Evolutionary conservation across 64 coral and sea anemone genomes (phyloP).

Genomic region (Pocillopora verrucosa): DNA sequence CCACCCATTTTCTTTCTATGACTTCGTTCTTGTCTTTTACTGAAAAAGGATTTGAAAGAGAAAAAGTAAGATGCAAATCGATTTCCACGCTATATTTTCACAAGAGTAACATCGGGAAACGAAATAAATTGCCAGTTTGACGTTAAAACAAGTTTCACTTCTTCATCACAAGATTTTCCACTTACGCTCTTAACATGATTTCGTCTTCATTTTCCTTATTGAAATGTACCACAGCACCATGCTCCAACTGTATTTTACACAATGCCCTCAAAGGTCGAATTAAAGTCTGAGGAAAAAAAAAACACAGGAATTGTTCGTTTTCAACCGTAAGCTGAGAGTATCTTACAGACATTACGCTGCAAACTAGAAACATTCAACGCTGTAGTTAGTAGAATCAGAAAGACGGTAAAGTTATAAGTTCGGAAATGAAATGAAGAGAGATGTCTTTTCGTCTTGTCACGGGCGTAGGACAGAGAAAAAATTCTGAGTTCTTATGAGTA

Average conservation of each 20-base stretch:
- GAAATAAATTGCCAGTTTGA: neutral
- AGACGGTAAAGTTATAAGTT: no score
- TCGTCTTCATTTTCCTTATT: slow-evolving; percentile 90
- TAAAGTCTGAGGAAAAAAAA: slow-evolving; percentile 36
- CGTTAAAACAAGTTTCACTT: neutral
- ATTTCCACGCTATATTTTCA: no score
- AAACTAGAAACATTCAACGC: neutral
- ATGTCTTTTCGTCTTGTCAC: no score
- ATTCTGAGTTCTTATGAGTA: no score
- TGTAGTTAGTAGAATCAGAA: no score
- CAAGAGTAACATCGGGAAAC: neutral
- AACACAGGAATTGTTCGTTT: neutral
- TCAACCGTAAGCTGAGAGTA: neutral
- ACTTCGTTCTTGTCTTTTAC: neutral
- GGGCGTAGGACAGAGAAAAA: no score
- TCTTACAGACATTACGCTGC: neutral
- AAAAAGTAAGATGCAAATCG: neutral
- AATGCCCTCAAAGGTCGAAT: slow-evolving; percentile 68
- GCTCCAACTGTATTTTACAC: slow-evolving; percentile 85
- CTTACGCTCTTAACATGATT: slow-evolving; percentile 49
- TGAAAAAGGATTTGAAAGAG: neutral
- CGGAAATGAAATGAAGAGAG: no score
- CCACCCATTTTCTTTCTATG: neutral
- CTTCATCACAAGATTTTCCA: neutral
- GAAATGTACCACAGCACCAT: slow-evolving; percentile 80